Evolutionary conservation across 1,140 invertebrate genomes (phyloP), one percentile per base, ranked within the genome.

Genomic region (Bombus confusus): DNA sequence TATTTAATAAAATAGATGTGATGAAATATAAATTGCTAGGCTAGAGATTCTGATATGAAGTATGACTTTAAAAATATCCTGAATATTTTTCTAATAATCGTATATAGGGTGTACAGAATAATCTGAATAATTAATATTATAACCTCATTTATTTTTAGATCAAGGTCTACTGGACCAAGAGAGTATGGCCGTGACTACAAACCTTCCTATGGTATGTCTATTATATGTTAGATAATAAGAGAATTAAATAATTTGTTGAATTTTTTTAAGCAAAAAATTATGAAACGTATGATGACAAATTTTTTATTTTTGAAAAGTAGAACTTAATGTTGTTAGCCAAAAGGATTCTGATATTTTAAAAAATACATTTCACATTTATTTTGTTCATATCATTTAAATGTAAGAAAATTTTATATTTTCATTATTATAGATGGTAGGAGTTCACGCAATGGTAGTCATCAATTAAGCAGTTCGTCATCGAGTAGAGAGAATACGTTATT

Each of bases 391-490:
- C 25, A 52, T 37, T 43, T 22, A 3, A 43, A 69, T 47, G 39
- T 43, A 62, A 59, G 39, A 2, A 15, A 39, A 59, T 87, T 37
- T 28, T 66, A 74, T 62, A 31, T 77, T 77, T 71, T 85, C 47
- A 5, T 85, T 82, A 52, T 92, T 94, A 85, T 89, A 95, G 95
- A 96, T 94, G 94, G 94, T 73, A 94, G 95, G 62, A 94, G 93
- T 88, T 96, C 96, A 10, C 94, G 96, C 78, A 96, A 96, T 57
- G 96, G 96, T 75, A 96, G 96, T 72, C 96, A 96, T 80, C 96
- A 96, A 71, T 91, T 94, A 87, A 91, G 88, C 74, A 93, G 90
- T 84, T 84, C 91, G 41, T 91, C 92, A 6, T 93, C 91, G 34
- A 93, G 88, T 39, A 93, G 89, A 82, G 92, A 93, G 43, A 94